These are phyloP conservation scores for Philereme vetulata DNA, from an alignment of 2,888 invertebrate genomes.

Conservation along the genomic window DNA sequence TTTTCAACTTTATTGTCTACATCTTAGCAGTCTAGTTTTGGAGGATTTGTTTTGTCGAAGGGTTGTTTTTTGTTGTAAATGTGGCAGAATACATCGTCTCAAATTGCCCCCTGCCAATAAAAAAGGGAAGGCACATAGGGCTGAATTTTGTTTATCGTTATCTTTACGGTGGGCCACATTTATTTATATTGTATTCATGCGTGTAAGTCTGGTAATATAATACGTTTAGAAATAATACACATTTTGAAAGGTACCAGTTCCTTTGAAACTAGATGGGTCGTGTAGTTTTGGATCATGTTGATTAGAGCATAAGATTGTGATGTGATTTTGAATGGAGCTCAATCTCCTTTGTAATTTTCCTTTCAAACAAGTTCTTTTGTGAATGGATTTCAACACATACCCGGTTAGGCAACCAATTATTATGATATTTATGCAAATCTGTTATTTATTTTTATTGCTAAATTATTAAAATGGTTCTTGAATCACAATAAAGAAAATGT, in stretches of 20 bases:
- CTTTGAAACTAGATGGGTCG: constrained; percentile 43
- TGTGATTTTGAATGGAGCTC: constrained; percentile 28
- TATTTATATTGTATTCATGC: constrained; percentile 78
- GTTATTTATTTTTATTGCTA: constrained; percentile 31
- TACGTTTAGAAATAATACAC: constrained; percentile 70
- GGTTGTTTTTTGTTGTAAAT: constrained; percentile 47
- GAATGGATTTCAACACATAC: constrained; percentile 26
- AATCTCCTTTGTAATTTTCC: constrained; percentile 21
- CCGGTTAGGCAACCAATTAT: constrained; percentile 24
- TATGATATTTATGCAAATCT: constrained; percentile 34
- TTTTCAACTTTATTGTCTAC: constrained; percentile 40
- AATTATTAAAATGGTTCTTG: constrained; percentile 9
- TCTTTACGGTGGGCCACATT: constrained; percentile 78
- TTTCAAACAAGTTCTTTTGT: constrained; percentile 23
- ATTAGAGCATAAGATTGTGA: constrained; percentile 36
- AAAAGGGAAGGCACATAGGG: constrained; percentile 77
- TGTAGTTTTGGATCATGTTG: constrained; percentile 36
- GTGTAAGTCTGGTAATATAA: constrained; percentile 76
- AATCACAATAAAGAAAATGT: constrained; percentile 8
- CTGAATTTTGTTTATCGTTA: constrained; percentile 82
- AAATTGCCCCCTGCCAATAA: constrained; percentile 81
- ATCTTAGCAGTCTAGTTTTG: constrained; percentile 39
- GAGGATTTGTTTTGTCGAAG: constrained; percentile 22
- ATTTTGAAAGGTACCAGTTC: constrained; percentile 60
- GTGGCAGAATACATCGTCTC: constrained; percentile 78